Evolutionary conservation across 2,113 vertebrate genomes (phyloP), one percentile per base, ranked within the genome.

Genomic region (Climacteris rufus): DNA sequence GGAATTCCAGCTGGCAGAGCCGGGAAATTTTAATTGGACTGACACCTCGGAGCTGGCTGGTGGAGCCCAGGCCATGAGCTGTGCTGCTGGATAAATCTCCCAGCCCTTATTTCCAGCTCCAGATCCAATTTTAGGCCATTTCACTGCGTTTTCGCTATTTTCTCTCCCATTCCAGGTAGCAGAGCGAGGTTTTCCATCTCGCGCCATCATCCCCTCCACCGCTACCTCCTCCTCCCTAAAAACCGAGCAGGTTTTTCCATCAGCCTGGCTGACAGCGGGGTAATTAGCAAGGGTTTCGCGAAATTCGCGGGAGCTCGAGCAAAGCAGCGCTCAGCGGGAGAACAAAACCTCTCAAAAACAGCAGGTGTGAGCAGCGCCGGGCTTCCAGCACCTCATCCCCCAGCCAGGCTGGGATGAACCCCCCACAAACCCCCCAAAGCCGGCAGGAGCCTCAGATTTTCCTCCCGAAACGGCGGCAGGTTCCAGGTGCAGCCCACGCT

Each of bases 171-270:
- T 31, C 5, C 28, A 5, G 27, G 20, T 7, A 25, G 24, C 69
- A 20, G 20, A 56, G 11, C 30, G 7, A 9, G 20, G 1, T 78
- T 87, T 78, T 40, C 45, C n/a, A 45, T 50, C 1, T 0, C n/a
- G 4, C 20, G 2, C 5, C 17, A 21, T 47, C 11, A 3, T 19
- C 24, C 53, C 45, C 7, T 4, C 14, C 2, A 0, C 4, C 3
- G 28, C 5, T 10, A 9, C 52, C 80, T 7, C 20, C 9, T 31
- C 31, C 28, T 39, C 66, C 81, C 31, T 4, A 70, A 78, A 90
- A 83, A 7, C 2, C 3, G 1, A 13, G 25, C 11, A 1, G 11
- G 10, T n/a, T 83, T 87, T 74, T 33, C n/a, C 0, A 0, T 45
- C 18, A 27, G 37, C 27, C 18, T 4, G 13, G 17, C 21, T 45